Conservation (phyloP, 2,888 invertebrate species). For the Metacarcinus magister region DNA sequence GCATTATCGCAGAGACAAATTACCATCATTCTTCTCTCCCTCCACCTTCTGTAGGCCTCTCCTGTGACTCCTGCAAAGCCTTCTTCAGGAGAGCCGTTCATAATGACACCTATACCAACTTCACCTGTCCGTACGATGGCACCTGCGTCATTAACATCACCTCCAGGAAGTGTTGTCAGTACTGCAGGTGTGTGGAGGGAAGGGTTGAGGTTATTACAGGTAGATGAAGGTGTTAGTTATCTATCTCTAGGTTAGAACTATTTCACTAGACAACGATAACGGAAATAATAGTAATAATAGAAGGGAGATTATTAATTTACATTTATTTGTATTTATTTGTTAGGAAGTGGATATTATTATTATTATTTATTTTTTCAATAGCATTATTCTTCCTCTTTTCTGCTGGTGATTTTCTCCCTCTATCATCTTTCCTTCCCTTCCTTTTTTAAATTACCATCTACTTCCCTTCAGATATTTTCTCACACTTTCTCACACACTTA, state of each 20-base stretch:
- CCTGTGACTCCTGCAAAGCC: constrained; percentile 85
- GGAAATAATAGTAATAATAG: neutral
- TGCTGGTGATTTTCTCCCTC: neutral
- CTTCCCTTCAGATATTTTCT: too few relatives aligned
- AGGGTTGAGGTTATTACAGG: neutral
- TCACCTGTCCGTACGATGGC: constrained; percentile 84
- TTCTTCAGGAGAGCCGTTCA: constrained; percentile 85
- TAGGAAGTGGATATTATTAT: too few relatives aligned
- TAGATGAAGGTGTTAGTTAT: neutral
- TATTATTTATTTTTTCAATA: too few relatives aligned
- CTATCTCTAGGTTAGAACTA: too few relatives aligned
- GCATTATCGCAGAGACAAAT: neutral
- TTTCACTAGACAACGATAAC: too few relatives aligned
- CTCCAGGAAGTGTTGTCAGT: constrained; percentile 84
- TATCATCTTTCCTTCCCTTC: neutral
- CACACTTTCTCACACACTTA: too few relatives aligned
- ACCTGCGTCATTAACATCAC: constrained; percentile 84
- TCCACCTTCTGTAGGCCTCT: constrained; percentile 83
- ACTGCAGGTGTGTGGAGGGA: constrained; percentile 83
- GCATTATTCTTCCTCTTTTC: too few relatives aligned
- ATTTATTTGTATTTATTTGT: neutral
- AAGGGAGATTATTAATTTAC: neutral
- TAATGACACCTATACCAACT: constrained; percentile 84
- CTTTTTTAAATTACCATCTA: neutral
- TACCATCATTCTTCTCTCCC: neutral